Evolutionary conservation across 2,888 invertebrate species (phyloP).

Genomic region (Lasioglossum villosulum): DNA sequence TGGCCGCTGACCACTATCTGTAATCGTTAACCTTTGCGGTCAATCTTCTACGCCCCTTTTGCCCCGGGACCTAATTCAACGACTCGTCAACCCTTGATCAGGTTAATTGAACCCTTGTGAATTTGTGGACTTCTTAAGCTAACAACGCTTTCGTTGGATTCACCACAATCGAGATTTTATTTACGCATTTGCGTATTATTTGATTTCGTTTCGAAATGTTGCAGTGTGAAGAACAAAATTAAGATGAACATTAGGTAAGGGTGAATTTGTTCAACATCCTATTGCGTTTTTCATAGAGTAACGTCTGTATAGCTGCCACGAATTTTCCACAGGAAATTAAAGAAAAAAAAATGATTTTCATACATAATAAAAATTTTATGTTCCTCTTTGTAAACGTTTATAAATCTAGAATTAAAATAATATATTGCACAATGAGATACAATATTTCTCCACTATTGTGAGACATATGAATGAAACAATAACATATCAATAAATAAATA

Average conservation of each 20-base stretch:
- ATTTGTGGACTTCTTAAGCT: background rate
- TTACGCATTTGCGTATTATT: background rate
- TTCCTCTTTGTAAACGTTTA: background rate
- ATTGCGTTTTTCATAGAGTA: background rate
- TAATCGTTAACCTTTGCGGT: background rate
- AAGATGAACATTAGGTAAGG: background rate
- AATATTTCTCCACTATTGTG: background rate
- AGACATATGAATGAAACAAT: background rate
- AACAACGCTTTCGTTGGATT: background rate
- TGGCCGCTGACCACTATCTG: background rate
- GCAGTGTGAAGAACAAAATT: background rate
- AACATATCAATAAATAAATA: no score
- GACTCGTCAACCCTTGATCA: slow-evolving; percentile 3
- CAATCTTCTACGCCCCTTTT: background rate
- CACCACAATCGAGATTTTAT: background rate
- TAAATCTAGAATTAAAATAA: background rate
- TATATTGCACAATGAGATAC: background rate
- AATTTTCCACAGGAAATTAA: background rate
- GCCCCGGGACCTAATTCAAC: background rate
- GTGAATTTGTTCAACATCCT: background rate
- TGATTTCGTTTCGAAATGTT: background rate
- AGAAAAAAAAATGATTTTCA: background rate
- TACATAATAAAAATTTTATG: background rate
- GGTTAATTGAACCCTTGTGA: background rate
- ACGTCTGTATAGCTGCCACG: background rate